Evolutionary conservation across 23 tunicate species (phyloP), one percentile per base, ranked within the genome.

Genomic region (Ciona savignyi): DNA sequence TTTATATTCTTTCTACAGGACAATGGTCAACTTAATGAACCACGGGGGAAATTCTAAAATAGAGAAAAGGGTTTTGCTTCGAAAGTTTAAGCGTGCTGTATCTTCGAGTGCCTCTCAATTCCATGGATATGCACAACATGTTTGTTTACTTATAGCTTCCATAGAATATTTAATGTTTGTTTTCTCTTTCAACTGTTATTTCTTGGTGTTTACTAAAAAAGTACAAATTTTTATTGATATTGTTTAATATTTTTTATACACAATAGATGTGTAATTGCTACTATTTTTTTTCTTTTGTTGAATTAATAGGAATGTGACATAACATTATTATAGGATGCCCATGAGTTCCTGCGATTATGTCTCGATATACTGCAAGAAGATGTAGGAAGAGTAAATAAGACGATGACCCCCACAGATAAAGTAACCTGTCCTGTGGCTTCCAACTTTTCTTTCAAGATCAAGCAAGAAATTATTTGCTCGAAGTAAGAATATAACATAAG

Each of bases 41-140:
- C 65, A 70, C 2, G 62, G 42, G 34, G 25, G 61, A 26, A 2
- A 72, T 0, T 29, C 72, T 51, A n/a, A 27, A 0, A 28, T 32
- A 27, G 62, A 83, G 27, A 70, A 76, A 48, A 32, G 74, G 26
- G 23, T 28, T 33, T 28, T 76, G 65, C 66, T 83, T 1, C 34
- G 30, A 62, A 70, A 62, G 9, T 72, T 83, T 3, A 83, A 83
- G 61, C 71, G 25, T 23, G 81, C 88, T 3, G 70, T 83, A 31
- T 48, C 75, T 27, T 11, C 56, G 6, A 64, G 61, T 63, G 88
- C 88, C 1, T 67, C 68, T 23, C 88, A 83, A 28, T 83, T 83
- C 68, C 1, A 83, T 62, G 88, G 88, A 3, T 69, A 32, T 63
- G 51, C 51, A 9, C 88, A 83, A 35, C 88, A 83, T 70, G 88